Evolutionary conservation across 1,140 invertebrate species (phyloP), one percentile per base, ranked within the genome.

Genomic region (Lanistes nyassanus): DNA sequence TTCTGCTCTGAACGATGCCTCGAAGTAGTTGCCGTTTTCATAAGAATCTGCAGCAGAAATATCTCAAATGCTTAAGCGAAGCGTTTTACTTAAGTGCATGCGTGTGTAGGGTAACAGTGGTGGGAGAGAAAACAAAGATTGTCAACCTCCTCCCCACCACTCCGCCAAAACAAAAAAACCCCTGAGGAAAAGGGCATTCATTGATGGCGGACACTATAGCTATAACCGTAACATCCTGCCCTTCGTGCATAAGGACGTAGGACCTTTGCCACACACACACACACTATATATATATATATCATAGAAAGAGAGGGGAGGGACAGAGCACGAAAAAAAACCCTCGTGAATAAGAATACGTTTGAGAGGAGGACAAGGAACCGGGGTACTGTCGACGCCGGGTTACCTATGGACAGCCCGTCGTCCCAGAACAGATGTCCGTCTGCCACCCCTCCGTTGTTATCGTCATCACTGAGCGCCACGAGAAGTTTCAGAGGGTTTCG

Each of bases 361-460:
- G n/a, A n/a, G n/a, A n/a, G n/a, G n/a, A n/a, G n/a, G n/a, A n/a
- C n/a, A n/a, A n/a, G n/a, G n/a, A n/a, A n/a, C n/a, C n/a, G n/a
- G n/a, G 29, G 9, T n/a, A 9, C 6, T 26, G 56, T 11, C 51
- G 9, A 60, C 29, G 29, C n/a, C n/a, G n/a, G n/a, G n/a, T n/a
- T 74, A 86, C 84, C 80, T 51, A 84, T 80, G 21, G 81, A 81
- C 13, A 71, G 70, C 0, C 85, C 85, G 60, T 86, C 85, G 76
- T 86, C 85, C 85, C 85, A 86, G 76, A 84, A 86, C 13, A 86
- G 66, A 26, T 79, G 77, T 47, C 85, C 85, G 34, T 66, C 42
- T 31, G 85, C 83, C 36, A 31, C 67, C 7, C 75, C 70, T 21
- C 73, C 77, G 58, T 79, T 69, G 7, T 66, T 65, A n/a, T 60